These are phyloP conservation scores for Pipistrellus kuhlii DNA, from an alignment of 2,797 vertebrate genomes.

Conservation along the genomic window DNA sequence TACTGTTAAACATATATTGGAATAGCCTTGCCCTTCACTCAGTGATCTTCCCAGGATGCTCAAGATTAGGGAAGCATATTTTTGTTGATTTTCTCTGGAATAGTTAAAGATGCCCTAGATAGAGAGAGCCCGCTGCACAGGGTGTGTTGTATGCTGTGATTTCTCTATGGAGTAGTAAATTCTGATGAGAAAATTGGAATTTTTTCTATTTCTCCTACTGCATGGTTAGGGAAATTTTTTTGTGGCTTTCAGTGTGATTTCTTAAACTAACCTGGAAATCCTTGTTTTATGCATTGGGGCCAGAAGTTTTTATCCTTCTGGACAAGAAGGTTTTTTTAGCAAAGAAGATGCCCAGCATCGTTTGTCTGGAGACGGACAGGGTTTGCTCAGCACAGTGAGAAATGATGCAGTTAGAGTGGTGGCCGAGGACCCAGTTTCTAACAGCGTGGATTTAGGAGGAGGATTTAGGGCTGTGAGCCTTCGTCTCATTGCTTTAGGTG, in stretches of 20 bases:
- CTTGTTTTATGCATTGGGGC: neutral
- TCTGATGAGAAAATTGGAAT: neutral
- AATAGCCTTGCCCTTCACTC: neutral
- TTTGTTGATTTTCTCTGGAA: neutral
- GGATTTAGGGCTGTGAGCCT: neutral
- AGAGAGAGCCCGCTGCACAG: rapidly evolving
- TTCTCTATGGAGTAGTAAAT: neutral
- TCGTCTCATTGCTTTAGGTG: neutral
- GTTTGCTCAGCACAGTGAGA: neutral
- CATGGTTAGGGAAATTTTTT: neutral
- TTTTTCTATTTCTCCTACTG: neutral
- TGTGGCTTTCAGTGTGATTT: neutral
- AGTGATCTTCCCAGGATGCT: neutral
- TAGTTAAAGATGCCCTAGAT: neutral
- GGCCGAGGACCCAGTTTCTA: neutral
- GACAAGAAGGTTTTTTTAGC: neutral
- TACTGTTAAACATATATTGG: neutral
- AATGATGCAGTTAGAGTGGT: neutral
- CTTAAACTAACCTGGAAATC: slow-evolving; percentile 9
- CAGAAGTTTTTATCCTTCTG: slow-evolving; percentile 6
- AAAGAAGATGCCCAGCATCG: neutral
- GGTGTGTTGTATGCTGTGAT: no score
- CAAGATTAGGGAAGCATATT: neutral
- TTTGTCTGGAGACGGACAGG: neutral
- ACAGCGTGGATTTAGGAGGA: neutral